Conservation (phyloP, 2,113 vertebrate genomes). For the Candoia aspera region DNA sequence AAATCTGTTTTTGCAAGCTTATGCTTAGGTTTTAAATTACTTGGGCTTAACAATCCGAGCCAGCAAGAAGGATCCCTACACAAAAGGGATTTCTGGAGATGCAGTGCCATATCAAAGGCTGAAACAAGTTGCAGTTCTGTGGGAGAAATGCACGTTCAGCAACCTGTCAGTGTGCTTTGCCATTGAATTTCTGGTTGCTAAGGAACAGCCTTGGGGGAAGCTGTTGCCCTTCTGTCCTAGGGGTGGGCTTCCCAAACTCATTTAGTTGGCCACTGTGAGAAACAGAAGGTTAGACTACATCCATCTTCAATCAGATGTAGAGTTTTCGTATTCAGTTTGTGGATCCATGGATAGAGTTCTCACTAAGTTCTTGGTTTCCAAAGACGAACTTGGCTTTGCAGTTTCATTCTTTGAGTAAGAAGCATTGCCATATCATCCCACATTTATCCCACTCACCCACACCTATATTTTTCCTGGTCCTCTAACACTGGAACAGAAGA, state of each 20-base stretch:
- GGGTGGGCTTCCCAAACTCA: background rate
- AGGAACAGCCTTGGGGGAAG: background rate
- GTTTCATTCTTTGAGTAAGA: background rate
- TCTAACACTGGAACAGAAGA: background rate
- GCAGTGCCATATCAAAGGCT: background rate
- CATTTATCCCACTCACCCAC: background rate
- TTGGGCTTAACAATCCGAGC: background rate
- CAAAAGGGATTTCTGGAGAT: background rate
- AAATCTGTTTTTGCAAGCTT: background rate
- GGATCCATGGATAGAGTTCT: background rate
- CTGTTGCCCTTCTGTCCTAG: background rate
- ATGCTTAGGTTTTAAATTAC: background rate
- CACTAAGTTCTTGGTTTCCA: background rate
- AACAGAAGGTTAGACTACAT: background rate
- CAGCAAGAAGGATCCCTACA: background rate
- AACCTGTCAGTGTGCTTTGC: background rate
- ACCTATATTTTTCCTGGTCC: background rate
- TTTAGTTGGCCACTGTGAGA: background rate
- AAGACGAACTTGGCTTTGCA: background rate
- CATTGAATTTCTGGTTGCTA: background rate
- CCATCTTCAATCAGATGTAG: background rate
- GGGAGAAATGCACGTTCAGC: background rate
- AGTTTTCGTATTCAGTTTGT: background rate
- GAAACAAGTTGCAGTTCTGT: background rate
- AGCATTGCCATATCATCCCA: background rate